phyloP scores from a whole-genome alignment of 2,888 invertebrate genomes.

The Temnothorax unifasciatus region DNA sequence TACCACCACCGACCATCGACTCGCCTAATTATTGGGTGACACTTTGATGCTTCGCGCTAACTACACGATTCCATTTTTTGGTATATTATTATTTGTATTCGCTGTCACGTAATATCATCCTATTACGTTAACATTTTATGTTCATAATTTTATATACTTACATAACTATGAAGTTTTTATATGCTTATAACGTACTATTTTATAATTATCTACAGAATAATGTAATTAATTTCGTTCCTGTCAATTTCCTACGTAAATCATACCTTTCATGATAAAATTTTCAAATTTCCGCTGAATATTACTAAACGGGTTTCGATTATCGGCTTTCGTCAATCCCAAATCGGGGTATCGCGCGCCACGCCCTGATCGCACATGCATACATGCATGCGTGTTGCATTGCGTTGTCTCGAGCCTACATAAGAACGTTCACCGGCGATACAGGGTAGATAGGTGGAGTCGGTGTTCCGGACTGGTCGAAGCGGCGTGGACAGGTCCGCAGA shows the following conservation, averaged over 20 bases:
- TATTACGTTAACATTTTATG: not conserved
- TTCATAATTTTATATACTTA: constrained; percentile 14
- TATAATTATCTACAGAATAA: not conserved
- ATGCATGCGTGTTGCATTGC: constrained; percentile 48
- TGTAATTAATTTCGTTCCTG: not conserved
- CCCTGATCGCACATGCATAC: constrained; percentile 41
- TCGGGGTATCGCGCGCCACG: constrained; percentile 31
- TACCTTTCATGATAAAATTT: not conserved
- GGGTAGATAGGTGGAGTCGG: constrained; percentile 68
- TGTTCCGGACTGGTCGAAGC: constrained; percentile 71
- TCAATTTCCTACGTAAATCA: not conserved
- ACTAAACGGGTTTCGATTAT: constrained; percentile 23
- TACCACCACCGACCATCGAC: constrained; percentile 68
- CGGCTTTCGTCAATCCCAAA: constrained; percentile 50
- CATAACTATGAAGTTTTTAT: not conserved
- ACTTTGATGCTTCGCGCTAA: constrained; percentile 51
- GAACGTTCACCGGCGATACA: constrained; percentile 54
- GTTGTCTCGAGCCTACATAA: constrained; percentile 57
- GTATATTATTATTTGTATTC: not conserved
- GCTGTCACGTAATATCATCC: not conserved
- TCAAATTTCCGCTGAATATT: not conserved
- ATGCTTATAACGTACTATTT: not conserved
- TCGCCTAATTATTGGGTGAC: constrained; percentile 75
- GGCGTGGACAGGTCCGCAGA: constrained; percentile 73
- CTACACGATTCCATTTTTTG: not conserved